Percentiles rank a stretch among this genome's conserved stretches.
Conservation (phyloP, 2,797 vertebrate genomes). For the Enteromius viviparus region DNA sequence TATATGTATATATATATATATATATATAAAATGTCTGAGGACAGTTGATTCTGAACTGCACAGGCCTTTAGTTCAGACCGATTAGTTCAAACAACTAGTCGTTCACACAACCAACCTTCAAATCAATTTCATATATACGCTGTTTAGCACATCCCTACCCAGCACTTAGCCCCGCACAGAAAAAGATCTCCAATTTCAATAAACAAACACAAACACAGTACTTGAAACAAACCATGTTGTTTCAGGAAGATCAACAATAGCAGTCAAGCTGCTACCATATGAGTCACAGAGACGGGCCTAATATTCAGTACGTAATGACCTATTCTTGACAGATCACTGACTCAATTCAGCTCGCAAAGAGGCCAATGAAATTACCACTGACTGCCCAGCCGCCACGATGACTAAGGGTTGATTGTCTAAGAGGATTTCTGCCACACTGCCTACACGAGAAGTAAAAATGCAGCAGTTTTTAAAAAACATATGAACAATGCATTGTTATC, state of each 20-base stretch:
- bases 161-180: background rate
- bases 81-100: background rate
- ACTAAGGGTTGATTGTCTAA: constrained; percentile 59
- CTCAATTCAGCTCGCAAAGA: constrained; percentile 69
- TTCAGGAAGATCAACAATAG: constrained; percentile 11
- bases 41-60: too few species aligned
- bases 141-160: background rate
- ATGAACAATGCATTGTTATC: constrained; percentile 2
- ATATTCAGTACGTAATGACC: constrained; percentile 76
- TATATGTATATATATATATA: too few species aligned
- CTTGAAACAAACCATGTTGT: background rate
- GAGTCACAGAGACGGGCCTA: constrained; percentile 60
- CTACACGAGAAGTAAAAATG: background rate
- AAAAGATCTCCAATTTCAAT: constrained; percentile 1
- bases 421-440: constrained; percentile 23
- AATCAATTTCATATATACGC: background rate
- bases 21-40: too few species aligned
- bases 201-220: constrained; percentile 17
- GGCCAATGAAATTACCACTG: constrained; percentile 67
- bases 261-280: constrained; percentile 48
- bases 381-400: constrained; percentile 55
- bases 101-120: background rate
- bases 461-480: constrained; percentile 5
- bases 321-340: constrained; percentile 75
- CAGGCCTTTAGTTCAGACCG: too few species aligned